These are phyloP conservation scores for Cinclus mexicanus DNA, from an alignment of 2,113 vertebrate species.

Conservation along the genomic window DNA sequence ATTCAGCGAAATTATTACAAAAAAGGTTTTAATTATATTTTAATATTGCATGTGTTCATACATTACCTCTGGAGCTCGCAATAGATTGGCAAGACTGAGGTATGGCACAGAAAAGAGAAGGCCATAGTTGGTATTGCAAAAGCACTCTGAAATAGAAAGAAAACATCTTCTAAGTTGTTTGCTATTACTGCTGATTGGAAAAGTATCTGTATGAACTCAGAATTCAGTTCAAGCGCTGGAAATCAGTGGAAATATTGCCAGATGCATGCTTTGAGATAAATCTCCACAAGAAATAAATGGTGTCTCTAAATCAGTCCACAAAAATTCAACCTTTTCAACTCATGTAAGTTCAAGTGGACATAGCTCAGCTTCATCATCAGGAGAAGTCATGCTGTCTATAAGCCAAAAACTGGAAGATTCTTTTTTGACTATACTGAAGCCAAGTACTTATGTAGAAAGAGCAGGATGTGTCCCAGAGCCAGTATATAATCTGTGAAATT, in stretches of 20 bases:
- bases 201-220: background rate
- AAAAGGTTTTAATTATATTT: background rate
- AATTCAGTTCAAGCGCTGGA: background rate
- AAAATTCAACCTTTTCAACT: background rate
- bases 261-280: background rate
- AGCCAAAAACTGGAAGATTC: background rate
- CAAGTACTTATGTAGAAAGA: background rate
- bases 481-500: background rate
- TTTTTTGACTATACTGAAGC: background rate
- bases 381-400: background rate
- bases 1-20: background rate
- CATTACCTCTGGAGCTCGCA: slow-evolving; percentile 86
- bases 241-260: background rate
- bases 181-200: background rate
- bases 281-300: background rate
- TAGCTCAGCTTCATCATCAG: background rate
- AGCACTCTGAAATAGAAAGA: slow-evolving; percentile 81
- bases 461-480: background rate
- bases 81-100: slow-evolving; percentile 93
- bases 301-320: background rate
- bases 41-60: background rate
- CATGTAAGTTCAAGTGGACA: background rate
- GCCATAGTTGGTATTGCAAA: slow-evolving; percentile 96
- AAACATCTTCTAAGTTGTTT: background rate
- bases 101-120: slow-evolving; percentile 99